These are phyloP conservation scores for Caenorhabditis sp. DNA, from an alignment of 2,888 invertebrate species.

Conservation along the genomic window DNA sequence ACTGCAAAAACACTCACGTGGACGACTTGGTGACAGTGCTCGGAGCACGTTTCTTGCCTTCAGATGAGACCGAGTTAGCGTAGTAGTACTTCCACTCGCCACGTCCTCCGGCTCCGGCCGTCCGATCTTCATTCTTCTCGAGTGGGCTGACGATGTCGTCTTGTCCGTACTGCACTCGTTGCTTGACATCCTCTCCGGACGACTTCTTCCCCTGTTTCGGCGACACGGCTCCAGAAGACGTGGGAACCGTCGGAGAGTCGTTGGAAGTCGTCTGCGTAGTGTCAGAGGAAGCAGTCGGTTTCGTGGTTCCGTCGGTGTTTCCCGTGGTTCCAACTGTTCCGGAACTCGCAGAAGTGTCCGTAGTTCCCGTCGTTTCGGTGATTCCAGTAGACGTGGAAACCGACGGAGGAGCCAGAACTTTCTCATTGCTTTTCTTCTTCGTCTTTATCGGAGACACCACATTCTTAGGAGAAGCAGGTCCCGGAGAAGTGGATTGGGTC, in stretches of 20 bases:
- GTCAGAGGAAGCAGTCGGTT: neutral
- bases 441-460: neutral
- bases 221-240: neutral
- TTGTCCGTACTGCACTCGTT: constrained; percentile 13
- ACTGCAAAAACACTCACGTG: constrained; percentile 10
- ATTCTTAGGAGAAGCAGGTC: neutral
- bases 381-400: neutral
- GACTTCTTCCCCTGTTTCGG: neutral
- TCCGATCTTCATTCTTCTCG: neutral
- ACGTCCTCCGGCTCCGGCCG: constrained; percentile 22
- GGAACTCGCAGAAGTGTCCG: no score
- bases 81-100: constrained; percentile 39
- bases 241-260: neutral
- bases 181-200: constrained; percentile 12
- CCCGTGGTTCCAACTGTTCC: neutral
- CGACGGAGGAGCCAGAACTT: neutral
- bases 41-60: neutral
- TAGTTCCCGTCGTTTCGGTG: neutral
- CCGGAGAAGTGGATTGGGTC: no score
- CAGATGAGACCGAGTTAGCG: neutral
- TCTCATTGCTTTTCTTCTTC: neutral
- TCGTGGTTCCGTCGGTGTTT: constrained; percentile 3
- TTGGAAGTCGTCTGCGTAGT: neutral
- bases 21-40: constrained; percentile 27
- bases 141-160: constrained; percentile 39